Percentiles rank a stretch among this genome's conserved stretches.
These are phyloP conservation scores for Pyrgilauda ruficollis DNA, from an alignment of 2,113 vertebrate genomes.

Conservation along the genomic window DNA sequence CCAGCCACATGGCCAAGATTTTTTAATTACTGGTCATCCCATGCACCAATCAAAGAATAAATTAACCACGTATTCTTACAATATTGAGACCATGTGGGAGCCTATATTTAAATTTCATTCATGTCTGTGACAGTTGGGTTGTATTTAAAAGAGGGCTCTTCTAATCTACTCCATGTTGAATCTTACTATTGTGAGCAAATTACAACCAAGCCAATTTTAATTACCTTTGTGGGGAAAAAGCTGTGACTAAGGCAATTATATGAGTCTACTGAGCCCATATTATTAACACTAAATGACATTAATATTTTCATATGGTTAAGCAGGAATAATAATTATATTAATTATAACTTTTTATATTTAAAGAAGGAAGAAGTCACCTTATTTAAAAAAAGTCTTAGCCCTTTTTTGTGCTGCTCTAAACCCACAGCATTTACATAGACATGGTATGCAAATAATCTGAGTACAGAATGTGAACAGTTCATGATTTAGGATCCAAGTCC, in stretches of 20 bases:
- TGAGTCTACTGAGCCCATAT: not conserved
- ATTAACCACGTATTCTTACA: not conserved
- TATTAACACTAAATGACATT: not conserved
- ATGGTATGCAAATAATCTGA: constrained; percentile 15
- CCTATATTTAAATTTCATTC: not conserved
- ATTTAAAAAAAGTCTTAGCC: not conserved
- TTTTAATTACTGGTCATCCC: not conserved
- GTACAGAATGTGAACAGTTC: constrained; percentile 8
- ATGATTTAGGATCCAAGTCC: constrained; percentile 14
- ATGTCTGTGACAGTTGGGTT: not conserved
- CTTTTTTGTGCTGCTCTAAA: not conserved
- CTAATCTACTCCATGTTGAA: not conserved
- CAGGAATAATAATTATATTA: not conserved
- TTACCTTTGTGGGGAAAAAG: not conserved
- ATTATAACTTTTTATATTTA: not conserved
- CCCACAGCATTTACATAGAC: not conserved
- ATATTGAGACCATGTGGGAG: not conserved
- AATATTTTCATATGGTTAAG: not conserved
- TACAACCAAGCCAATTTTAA: not conserved
- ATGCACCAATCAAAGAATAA: not conserved
- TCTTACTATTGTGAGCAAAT: not conserved
- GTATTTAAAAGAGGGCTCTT: not conserved
- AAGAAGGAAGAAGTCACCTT: not conserved
- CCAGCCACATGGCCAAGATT: not conserved
- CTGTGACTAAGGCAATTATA: not conserved